A percentile compares a stretch with the other conserved stretches of the same genome.
These are phyloP conservation scores for Zhuqinia jingwanae DNA, from an alignment of 2,888 invertebrate genomes.

Conservation along the genomic window DNA sequence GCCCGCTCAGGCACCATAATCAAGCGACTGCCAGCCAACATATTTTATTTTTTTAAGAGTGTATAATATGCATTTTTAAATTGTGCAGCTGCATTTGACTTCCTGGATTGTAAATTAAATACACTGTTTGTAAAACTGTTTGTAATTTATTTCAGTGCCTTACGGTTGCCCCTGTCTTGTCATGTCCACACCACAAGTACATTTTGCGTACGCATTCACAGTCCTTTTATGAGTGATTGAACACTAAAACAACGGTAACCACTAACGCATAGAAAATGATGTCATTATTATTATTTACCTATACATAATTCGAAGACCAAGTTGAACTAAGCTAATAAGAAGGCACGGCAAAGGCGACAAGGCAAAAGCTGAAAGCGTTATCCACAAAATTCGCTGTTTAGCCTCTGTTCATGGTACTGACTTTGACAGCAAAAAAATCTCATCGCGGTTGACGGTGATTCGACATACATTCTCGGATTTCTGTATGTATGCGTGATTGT, in stretches of 20 bases:
- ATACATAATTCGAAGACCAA: background rate
- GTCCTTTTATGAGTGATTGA: no score
- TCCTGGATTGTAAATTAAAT: no score
- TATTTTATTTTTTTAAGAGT: background rate
- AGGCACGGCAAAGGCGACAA: background rate
- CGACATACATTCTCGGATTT: background rate
- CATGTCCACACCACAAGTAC: background rate
- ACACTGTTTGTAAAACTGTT: no score
- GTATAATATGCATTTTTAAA: background rate
- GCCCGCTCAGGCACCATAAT: constrained; percentile 32
- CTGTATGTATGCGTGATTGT: background rate
- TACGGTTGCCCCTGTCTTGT: background rate
- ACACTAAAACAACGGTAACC: background rate
- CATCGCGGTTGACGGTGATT: background rate
- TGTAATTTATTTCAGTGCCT: no score
- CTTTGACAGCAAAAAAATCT: constrained; percentile 5
- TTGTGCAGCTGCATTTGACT: background rate
- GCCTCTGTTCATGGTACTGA: constrained; percentile 27
- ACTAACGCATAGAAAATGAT: background rate
- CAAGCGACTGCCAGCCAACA: no score
- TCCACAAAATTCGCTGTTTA: no score
- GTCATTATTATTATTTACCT: background rate
- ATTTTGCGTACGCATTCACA: background rate
- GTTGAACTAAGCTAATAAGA: background rate
- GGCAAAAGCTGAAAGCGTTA: no score